phyloP scores from a whole-genome alignment of 2,113 vertebrate species.

The Pterophyllum scalare region DNA sequence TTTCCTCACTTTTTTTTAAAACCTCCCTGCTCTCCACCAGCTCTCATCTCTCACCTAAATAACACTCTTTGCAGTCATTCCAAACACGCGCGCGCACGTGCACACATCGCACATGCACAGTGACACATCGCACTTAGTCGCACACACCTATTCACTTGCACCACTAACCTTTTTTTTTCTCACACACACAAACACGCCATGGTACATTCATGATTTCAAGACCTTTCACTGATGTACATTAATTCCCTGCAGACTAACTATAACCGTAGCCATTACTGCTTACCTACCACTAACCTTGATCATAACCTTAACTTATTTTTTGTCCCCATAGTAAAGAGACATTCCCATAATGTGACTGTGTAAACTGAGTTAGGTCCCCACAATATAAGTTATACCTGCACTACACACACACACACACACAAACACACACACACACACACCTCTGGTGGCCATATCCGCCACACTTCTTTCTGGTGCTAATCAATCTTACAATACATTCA shows the following conservation, averaged over 20 bases:
- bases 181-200: not conserved
- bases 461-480: conserved; percentile 82
- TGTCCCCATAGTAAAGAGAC: fast-evolving
- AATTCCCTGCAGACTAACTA: not conserved
- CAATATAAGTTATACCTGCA: not conserved
- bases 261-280: not conserved
- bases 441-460: conserved; percentile 73
- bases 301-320: not conserved
- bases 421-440: conserved; percentile 31
- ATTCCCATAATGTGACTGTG: not conserved
- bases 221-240: not conserved
- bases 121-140: not conserved
- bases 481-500: conserved; percentile 90
- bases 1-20: conserved; percentile 14
- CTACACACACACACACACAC: conserved; percentile 6
- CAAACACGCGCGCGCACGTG: conserved; percentile 16
- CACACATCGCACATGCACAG: not conserved
- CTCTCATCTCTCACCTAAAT: conserved; percentile 68
- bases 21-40: conserved; percentile 26
- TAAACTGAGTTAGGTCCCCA: not conserved
- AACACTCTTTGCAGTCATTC: conserved; percentile 52
- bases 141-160: conserved; percentile 35
- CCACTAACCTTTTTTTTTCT: conserved; percentile 30
- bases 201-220: not conserved
- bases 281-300: not conserved